Base-by-base conservation (phyloP, 53 echinoderm and acorn worm species). In the Stichopus horrens region DNA sequence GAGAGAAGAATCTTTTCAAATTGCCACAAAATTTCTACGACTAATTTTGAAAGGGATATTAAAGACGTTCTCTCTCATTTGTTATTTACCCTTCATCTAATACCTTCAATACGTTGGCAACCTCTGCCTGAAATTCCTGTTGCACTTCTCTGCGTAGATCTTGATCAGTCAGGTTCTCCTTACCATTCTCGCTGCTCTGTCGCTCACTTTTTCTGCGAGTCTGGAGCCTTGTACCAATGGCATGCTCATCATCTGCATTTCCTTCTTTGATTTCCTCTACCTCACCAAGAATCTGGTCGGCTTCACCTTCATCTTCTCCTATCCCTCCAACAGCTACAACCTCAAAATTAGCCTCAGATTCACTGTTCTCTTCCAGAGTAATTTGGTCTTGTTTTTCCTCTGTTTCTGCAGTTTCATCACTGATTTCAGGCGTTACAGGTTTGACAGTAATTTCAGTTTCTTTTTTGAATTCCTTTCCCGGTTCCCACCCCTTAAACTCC, bases 61-160 rank as follows among this genome's bases (percentile, higher is more conserved):
- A 65, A 85, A 85, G 19, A 66, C 7, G 5, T 85, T 58, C 83
- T 54, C 19, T 22, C 60, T 23, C 56, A 20, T 22, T 63, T 85
- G 63, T 23, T 7, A 76, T 13, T 56, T 55, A 87, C 10, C 55
- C 74, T 75, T 87, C 87, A 75, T 87, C 87, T 53, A 87, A 58
- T 19, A 75, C 87, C 37, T 87, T 87, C 74, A 87, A 21, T 6
- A 87, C 87, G 56, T 74, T 74, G 8, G 87, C 87, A 13, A 87
- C 75, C 11, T 87, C 87, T 53, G 75, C 87, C 87, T 87, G 87
- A 58, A 87, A 87, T 87, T 87, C 87, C 73, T 87, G 55, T 10
- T 87, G 87, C 14, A 87, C 87, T 75, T 87, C 75, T 58, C 74
- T 74, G 18, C 75, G 74, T 19, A 87, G 54, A n/a, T 74, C 87